phyloP scores from a whole-genome alignment of 1,140 invertebrate species.

The Ceratina calcarata region DNA sequence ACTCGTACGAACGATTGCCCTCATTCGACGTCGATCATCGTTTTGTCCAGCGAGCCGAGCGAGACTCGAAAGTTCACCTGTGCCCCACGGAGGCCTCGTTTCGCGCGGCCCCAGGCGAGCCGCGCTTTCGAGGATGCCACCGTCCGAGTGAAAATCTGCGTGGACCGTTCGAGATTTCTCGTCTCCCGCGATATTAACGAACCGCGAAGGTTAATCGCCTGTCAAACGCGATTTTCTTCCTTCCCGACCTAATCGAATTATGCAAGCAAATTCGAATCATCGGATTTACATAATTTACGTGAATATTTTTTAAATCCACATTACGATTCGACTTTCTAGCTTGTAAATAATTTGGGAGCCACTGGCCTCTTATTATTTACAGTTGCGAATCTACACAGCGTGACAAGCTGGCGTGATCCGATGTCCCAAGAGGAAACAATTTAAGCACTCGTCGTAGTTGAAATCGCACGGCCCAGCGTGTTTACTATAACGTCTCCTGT shows the following conservation, averaged over 20 bases:
- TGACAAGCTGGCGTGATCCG: conserved; percentile 10
- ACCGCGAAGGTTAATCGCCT: not conserved
- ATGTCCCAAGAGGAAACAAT: conserved; percentile 19
- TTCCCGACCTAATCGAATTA: too few relatives aligned
- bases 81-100: conserved; percentile 28
- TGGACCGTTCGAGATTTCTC: not conserved
- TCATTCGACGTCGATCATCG: not conserved
- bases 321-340: too few relatives aligned
- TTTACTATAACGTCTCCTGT: not conserved
- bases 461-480: not conserved
- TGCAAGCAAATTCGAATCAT: too few relatives aligned
- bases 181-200: not conserved
- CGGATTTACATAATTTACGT: not conserved
- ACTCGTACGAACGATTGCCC: not conserved
- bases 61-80: conserved; percentile 36
- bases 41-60: not conserved
- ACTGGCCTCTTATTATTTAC: conserved; percentile 1
- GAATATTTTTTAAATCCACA: not conserved
- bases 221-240: too few relatives aligned
- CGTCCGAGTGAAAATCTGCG: not conserved
- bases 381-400: conserved; percentile 24
- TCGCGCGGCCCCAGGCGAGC: not conserved
- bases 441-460: conserved; percentile 1
- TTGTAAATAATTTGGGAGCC: not conserved
- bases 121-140: conserved; percentile 6